Evolutionary conservation across 2,888 invertebrate species (phyloP), one percentile per base, ranked within the genome.

Genomic region (Invenusta paracnida): DNA sequence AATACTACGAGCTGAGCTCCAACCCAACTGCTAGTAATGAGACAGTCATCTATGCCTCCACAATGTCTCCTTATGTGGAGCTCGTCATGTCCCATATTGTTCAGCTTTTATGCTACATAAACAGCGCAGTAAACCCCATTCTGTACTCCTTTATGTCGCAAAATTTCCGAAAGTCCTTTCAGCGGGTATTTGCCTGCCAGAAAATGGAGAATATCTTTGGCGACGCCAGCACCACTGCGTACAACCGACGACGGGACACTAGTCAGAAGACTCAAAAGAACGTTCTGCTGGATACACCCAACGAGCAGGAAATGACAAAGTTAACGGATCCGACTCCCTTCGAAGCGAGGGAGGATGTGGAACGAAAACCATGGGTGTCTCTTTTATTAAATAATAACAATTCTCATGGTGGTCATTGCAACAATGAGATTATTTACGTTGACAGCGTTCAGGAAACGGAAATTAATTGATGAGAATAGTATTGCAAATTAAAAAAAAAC

Each of bases 91-190:
- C 48, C 17, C 17, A 48, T 17, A 48, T 17, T 48, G 48, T 48
- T 48, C 48, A 48, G 17, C 5, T 17, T 48, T 17, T 48, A 17
- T 48, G 48, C 17, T 48, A 48, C 48, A 48, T 48, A 48, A 85
- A 85, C 48, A 85, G 85, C 30, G 28, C 85, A 5, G 29, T 85
- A 2, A 85, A 85, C 30, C 85, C 85, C 0, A 85, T 85, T 23
- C 29, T 85, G 0, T 85, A 85, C 27, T 81, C 81, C 27, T 85
- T 85, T 82, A 85, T 85, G 85, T 85, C 85, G 0, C 30, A 73
- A 27, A 85, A 85, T 30, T 85, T 85, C 48, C 85, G 85, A 5
- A 48, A 5, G 5, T 48, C 48, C 5, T 48, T 48, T 17, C 48
- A 17, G 48, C 48, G 48, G 17, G 48, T 48, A 48, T 48, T 48